Percentiles rank a stretch among this genome's conserved stretches.
Evolutionary conservation across 2,113 vertebrate genomes (phyloP).

Genomic region (Pardalotus punctatus): DNA sequence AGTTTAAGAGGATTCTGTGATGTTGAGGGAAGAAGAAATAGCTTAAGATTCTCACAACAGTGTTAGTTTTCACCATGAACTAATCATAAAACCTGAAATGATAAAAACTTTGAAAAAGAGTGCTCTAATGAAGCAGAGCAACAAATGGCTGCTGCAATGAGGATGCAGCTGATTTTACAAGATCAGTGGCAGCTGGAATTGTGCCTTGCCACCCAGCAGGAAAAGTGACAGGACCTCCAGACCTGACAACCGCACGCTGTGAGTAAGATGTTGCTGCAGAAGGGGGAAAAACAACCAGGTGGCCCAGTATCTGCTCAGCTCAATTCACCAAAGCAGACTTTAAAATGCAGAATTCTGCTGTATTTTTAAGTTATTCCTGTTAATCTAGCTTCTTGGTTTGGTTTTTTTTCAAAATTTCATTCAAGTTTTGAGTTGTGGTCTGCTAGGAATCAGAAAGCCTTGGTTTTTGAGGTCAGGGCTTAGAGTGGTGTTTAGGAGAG

Average conservation of each 20-base stretch:
- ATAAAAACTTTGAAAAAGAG: not conserved
- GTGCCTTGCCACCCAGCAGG: not conserved
- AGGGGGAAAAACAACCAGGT: not conserved
- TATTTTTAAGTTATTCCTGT: not conserved
- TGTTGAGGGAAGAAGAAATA: not conserved
- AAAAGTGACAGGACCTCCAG: not conserved
- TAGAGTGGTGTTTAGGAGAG: not conserved
- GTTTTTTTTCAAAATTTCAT: not conserved
- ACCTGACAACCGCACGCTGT: not conserved
- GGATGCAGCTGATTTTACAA: not conserved
- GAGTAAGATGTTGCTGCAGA: not conserved
- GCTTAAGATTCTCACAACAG: not conserved
- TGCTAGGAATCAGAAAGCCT: not conserved
- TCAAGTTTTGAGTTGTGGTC: not conserved
- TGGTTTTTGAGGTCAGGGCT: not conserved
- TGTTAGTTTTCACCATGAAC: not conserved
- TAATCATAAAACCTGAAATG: not conserved
- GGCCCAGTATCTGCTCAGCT: not conserved
- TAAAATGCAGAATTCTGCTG: not conserved
- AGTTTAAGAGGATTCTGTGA: not conserved
- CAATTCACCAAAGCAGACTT: not conserved
- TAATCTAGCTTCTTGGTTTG: not conserved
- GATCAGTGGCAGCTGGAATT: not conserved
- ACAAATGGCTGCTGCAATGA: not conserved
- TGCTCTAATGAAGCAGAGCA: not conserved